Evolutionary conservation across 2,797 vertebrate genomes (phyloP), one percentile per base, ranked within the genome.

Genomic region (Alosa sapidissima): DNA sequence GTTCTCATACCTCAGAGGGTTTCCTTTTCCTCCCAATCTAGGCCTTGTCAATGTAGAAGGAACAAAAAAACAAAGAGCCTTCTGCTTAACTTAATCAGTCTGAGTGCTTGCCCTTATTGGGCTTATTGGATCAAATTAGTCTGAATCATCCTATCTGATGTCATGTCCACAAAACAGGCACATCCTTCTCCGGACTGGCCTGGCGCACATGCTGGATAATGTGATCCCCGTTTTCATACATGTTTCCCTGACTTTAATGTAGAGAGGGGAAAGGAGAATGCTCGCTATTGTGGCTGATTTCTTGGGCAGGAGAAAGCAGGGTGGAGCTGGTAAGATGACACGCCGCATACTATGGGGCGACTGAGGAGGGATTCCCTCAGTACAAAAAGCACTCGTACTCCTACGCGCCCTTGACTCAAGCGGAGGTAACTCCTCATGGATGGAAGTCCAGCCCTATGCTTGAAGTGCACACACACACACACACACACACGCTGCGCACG

Each of bases 161-260:
- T 78, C 72, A 78, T 78, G 28, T 78, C 41, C 72, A 89, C 75
- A 89, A 88, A 92, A 91, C 91, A 91, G 90, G 87, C 88, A 88
- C 89, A 91, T 90, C 93, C 90, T 93, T 92, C 87, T 89, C 86
- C 88, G 88, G 60, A 87, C 88, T 33, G 85, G 72, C 36, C 36
- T 47, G 24, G 36, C 16, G 16, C 72, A 47, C 41, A 45, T 21
- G 41, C 72, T 45, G 72, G 36, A 36, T 78, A 78, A 47, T 45
- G 41, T 7, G 72, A 78, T 41, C 72, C 41, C 41, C 6, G 72
- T 45, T 78, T 28, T 9, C 4, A 78, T 78, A 9, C 41, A 5
- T 45, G 16, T 9, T 19, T 47, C 36, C 72, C 72, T 13, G 33
- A 78, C 1, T 47, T 47, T 78, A 78, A 45, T 47, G 36, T 21